phyloP scores from a whole-genome alignment of 2,113 vertebrate species.

The Ardeotis arabs region DNA sequence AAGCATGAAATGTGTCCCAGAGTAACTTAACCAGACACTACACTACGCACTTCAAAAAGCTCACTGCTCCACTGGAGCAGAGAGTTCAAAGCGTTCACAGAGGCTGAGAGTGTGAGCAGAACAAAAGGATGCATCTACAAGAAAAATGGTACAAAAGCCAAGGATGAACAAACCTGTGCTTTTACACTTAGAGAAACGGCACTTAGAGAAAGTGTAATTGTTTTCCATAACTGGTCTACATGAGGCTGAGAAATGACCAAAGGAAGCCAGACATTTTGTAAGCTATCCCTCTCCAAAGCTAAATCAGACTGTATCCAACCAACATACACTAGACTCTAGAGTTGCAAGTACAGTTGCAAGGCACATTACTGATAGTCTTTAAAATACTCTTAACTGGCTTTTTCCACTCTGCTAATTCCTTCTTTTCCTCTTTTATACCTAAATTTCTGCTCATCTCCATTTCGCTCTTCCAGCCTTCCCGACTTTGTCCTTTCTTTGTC shows the following conservation, averaged over 20 bases:
- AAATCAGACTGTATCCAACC: neutral
- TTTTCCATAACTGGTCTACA: neutral
- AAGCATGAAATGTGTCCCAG: slow-evolving; percentile 3
- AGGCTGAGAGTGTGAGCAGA: neutral
- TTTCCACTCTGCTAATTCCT: neutral
- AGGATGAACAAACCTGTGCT: neutral
- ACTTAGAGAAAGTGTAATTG: neutral
- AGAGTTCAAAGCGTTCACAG: slow-evolving; percentile 30
- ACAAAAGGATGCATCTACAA: neutral
- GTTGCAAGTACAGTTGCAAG: neutral
- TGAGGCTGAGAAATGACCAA: neutral
- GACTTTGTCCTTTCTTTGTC: neutral
- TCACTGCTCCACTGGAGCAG: neutral
- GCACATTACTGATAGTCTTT: neutral
- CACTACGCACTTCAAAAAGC: neutral
- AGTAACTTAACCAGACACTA: slow-evolving; percentile 17
- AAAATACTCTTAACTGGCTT: neutral
- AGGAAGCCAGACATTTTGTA: neutral
- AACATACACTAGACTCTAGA: neutral
- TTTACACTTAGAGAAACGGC: neutral
- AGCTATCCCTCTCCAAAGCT: neutral
- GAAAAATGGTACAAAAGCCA: slow-evolving; percentile 9
- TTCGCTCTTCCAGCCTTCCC: neutral
- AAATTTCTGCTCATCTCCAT: neutral
- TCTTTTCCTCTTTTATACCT: neutral